A percentile compares a stretch with the other conserved stretches of the same genome.
Evolutionary conservation across 2,797 vertebrate species (phyloP).

Genomic region (Bryconaethiops microstoma): DNA sequence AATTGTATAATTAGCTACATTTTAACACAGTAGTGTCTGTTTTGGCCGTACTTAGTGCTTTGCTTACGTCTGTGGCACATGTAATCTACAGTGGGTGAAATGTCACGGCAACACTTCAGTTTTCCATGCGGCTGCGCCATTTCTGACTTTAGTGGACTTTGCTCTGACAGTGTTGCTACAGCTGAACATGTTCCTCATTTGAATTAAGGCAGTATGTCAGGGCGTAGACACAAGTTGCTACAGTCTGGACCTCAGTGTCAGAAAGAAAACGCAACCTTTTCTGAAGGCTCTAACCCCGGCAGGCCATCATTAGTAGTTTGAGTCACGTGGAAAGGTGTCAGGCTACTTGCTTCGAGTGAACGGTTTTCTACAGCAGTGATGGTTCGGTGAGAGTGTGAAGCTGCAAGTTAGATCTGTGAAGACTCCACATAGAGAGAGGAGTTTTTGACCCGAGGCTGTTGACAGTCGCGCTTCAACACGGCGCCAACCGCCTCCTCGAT

Average conservation of each 20-base stretch:
- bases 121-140: not conserved
- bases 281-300: not conserved
- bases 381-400: not conserved
- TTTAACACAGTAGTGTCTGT: not conserved
- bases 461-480: constrained; percentile 75
- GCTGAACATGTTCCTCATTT: constrained; percentile 1
- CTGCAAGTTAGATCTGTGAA: constrained; percentile 80
- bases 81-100: constrained; percentile 1
- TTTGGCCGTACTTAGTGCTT: constrained; percentile 12
- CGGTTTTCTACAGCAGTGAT: not conserved
- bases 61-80: constrained; percentile 2
- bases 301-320: constrained; percentile 11
- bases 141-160: constrained; percentile 4
- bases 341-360: not conserved
- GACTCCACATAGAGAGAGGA: constrained; percentile 80
- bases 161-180: not conserved
- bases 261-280: not conserved
- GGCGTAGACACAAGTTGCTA: not conserved
- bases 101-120: constrained; percentile 13
- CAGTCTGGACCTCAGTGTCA: not conserved
- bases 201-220: not conserved
- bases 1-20: constrained; percentile 4
- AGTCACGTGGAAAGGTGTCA: constrained; percentile 7
- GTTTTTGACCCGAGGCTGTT: constrained; percentile 70
- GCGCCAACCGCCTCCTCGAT: constrained; percentile 80